These are phyloP conservation scores for Aphelocoma californica DNA, from an alignment of 2,797 vertebrate species.

Conservation along the genomic window DNA sequence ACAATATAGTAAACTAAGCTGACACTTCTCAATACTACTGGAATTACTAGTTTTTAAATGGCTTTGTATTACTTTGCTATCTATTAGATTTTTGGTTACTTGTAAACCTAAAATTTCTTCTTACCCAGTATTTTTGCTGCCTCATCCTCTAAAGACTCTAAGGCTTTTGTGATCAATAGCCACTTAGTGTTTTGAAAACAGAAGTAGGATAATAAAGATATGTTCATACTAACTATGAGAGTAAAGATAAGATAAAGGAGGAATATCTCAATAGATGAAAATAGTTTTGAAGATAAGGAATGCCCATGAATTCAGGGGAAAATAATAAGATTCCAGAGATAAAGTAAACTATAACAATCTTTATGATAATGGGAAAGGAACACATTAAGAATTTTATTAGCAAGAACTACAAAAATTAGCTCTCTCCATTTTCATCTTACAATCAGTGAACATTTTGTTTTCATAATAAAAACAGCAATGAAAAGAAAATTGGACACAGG, in stretches of 20 bases:
- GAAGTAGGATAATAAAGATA: background rate
- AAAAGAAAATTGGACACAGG: conserved; percentile 78
- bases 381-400: conserved; percentile 77
- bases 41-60: background rate
- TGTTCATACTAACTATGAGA: background rate
- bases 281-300: conserved; percentile 47
- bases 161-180: conserved; percentile 1
- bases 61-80: background rate
- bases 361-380: conserved; percentile 73
- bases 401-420: conserved; percentile 74
- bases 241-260: background rate
- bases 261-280: conserved; percentile 25
- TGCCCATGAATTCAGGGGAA: conserved; percentile 9
- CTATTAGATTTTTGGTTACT: background rate
- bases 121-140: background rate
- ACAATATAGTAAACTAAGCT: background rate
- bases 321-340: conserved; percentile 61
- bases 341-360: conserved; percentile 66
- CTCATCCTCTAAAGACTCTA: background rate
- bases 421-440: conserved; percentile 71
- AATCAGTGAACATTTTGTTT: conserved; percentile 71
- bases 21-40: background rate
- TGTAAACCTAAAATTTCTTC: background rate
- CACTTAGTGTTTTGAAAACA: background rate
- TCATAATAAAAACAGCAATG: conserved; percentile 75